Evolutionary conservation across 2,888 invertebrate species (phyloP).

Genomic region (Spodoptera exigua): DNA sequence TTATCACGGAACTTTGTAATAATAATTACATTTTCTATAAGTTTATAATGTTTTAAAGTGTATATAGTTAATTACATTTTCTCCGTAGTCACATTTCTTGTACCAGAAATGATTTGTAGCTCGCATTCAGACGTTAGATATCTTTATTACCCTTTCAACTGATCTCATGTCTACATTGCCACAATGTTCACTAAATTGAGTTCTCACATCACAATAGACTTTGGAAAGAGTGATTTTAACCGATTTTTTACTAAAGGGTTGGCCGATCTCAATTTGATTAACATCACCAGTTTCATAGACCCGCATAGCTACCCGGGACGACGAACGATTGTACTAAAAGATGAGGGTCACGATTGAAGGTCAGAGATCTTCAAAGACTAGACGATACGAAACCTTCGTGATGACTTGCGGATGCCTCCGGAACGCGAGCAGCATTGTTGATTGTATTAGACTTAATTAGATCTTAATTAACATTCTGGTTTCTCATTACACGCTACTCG

Average conservation of each 20-base stretch:
- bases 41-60: constrained; percentile 6
- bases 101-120: constrained; percentile 55
- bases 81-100: constrained; percentile 45
- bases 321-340: constrained; percentile 37
- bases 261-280: constrained; percentile 88
- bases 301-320: constrained; percentile 55
- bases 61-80: constrained; percentile 40
- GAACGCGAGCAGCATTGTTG: constrained; percentile 88
- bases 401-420: constrained; percentile 87
- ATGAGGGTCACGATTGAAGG: constrained; percentile 63
- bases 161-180: constrained; percentile 74
- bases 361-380: constrained; percentile 73
- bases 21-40: constrained; percentile 11
- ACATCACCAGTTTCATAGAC: constrained; percentile 71
- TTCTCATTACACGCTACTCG: constrained; percentile 89
- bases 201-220: constrained; percentile 87
- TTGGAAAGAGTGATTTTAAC: constrained; percentile 83
- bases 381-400: constrained; percentile 74
- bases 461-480: constrained; percentile 89
- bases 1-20: constrained; percentile 15
- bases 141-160: constrained; percentile 81
- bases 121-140: constrained; percentile 65
- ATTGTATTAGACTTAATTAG: constrained; percentile 89
- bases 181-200: constrained; percentile 85
- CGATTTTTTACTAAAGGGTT: constrained; percentile 88